Conservation (phyloP, 1,140 invertebrate genomes). For the Drosophila asahinai region DNA sequence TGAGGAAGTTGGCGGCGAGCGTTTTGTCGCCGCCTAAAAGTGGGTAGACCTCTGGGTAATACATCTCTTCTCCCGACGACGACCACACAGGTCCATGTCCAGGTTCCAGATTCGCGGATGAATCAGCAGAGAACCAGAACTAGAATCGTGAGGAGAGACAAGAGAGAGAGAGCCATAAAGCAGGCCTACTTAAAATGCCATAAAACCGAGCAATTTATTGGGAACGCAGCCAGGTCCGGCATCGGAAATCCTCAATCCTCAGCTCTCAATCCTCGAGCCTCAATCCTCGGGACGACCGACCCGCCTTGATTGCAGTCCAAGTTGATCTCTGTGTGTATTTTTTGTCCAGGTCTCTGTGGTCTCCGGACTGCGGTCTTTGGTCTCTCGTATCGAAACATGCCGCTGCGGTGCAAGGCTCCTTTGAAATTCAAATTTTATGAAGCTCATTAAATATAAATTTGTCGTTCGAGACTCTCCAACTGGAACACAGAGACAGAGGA, state of each 20-base stretch:
- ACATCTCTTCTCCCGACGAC: constrained; percentile 49
- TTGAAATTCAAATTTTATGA: constrained; percentile 85
- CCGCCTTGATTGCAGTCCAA: constrained; percentile 45
- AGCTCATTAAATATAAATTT: constrained; percentile 85
- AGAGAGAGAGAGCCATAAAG: constrained; percentile 62
- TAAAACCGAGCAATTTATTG: constrained; percentile 84
- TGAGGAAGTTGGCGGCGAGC: constrained; percentile 67
- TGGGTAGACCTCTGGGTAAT: constrained; percentile 67
- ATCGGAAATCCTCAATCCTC: constrained; percentile 16
- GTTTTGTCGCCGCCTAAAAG: constrained; percentile 76
- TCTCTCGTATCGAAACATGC: constrained; percentile 62
- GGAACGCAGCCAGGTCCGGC: constrained; percentile 35
- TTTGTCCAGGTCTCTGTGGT: constrained; percentile 15
- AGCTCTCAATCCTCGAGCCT: constrained; percentile 20
- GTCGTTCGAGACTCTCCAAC: constrained; percentile 73
- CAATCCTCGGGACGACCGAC: constrained; percentile 45
- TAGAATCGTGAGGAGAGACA: constrained; percentile 24
- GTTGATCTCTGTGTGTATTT: constrained; percentile 18
- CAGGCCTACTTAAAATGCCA: constrained; percentile 84
- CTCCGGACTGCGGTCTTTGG: constrained; percentile 16
- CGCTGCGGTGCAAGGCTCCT: constrained; percentile 79
- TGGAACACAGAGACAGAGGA: constrained; percentile 24
- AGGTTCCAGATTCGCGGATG: constrained; percentile 47
- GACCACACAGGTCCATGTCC: constrained; percentile 67
- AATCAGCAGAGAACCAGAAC: constrained; percentile 48